These are phyloP conservation scores for Cotesia glomerata DNA, from an alignment of 1,140 invertebrate genomes.

Conservation along the genomic window DNA sequence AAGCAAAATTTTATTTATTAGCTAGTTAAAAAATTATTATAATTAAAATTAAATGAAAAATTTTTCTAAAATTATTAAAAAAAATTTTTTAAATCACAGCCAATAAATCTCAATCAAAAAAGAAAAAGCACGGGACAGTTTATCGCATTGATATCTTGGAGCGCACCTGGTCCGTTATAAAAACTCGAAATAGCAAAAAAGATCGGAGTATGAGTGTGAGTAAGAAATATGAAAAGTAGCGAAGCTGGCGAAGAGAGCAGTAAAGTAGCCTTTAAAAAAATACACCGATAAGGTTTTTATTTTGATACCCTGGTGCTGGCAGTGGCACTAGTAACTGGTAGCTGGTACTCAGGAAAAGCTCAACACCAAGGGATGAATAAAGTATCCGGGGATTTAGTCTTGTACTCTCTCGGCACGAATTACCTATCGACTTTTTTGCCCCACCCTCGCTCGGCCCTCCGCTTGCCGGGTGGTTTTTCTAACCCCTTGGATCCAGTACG, in stretches of 20 bases:
- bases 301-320: background rate
- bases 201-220: too few species aligned
- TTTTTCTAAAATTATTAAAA: too few species aligned
- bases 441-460: too few species aligned
- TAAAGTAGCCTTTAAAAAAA: conserved; percentile 23
- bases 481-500: too few species aligned
- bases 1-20: too few species aligned
- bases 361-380: conserved; percentile 31
- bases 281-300: conserved; percentile 29
- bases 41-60: too few species aligned
- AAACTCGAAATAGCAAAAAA: too few species aligned
- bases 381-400: conserved; percentile 22
- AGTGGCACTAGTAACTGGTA: too few species aligned
- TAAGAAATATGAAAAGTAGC: background rate
- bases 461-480: too few species aligned
- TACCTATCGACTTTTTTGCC: conserved; percentile 33
- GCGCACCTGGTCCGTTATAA: conserved; percentile 17
- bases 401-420: conserved; percentile 31
- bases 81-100: too few species aligned
- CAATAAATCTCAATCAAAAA: too few species aligned
- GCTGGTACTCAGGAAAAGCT: background rate
- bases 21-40: too few species aligned
- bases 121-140: conserved; percentile 28
- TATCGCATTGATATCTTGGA: conserved; percentile 21
- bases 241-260: background rate